Percentiles rank a stretch among this genome's conserved stretches.
Conservation (phyloP, 1,140 invertebrate species). For the Drosophila fuyamai region DNA sequence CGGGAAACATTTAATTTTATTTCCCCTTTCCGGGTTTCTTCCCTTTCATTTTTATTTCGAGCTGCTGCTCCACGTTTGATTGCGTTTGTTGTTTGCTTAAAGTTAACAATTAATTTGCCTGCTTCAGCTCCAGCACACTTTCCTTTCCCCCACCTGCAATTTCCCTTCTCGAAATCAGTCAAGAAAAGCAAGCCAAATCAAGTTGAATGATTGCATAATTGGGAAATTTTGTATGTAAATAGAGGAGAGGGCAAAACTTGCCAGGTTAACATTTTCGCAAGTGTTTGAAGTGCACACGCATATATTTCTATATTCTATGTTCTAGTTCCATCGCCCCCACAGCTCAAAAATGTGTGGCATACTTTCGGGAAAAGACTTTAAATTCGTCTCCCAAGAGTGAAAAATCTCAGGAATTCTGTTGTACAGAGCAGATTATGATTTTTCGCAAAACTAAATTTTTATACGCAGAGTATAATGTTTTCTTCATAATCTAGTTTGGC, state of each 20-base stretch:
- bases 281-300: constrained; percentile 35
- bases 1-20: constrained; percentile 54
- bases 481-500: no score
- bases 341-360: constrained; percentile 34
- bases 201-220: constrained; percentile 63
- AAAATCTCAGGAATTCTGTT: constrained; percentile 11
- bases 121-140: constrained; percentile 19
- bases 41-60: background rate
- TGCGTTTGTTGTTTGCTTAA: constrained; percentile 80
- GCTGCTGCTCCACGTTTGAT: constrained; percentile 71
- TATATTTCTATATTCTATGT: background rate
- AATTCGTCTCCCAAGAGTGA: constrained; percentile 27
- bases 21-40: constrained; percentile 10
- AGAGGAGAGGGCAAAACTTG: constrained; percentile 21
- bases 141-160: background rate
- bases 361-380: constrained; percentile 18
- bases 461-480: no score
- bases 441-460: no score
- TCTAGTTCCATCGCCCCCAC: constrained; percentile 8
- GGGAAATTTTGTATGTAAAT: constrained; percentile 55
- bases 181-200: constrained; percentile 68
- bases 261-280: constrained; percentile 38
- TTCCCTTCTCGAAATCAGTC: constrained; percentile 58
- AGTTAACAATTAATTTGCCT: constrained; percentile 80
- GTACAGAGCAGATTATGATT: background rate